Conservation (phyloP, 2,113 vertebrate species). For the Phaetusa simplex region DNA sequence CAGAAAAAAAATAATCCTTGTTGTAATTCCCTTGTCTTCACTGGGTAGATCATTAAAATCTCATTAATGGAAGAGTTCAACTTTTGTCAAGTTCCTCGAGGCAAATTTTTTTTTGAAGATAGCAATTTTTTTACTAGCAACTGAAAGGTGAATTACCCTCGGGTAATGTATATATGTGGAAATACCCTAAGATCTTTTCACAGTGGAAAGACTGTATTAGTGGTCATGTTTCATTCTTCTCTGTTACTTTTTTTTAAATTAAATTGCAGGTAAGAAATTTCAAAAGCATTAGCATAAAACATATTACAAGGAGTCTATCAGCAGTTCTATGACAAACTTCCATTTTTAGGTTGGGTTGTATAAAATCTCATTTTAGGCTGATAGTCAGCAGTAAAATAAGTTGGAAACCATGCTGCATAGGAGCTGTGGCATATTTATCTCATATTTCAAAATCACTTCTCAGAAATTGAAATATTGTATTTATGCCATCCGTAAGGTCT, state of each 20-base stretch:
- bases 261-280: background rate
- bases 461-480: constrained; percentile 17
- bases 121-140: constrained; percentile 45
- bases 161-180: background rate
- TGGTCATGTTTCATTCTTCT: constrained; percentile 37
- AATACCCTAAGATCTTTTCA: background rate
- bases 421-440: constrained; percentile 15
- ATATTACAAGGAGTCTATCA: background rate
- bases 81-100: constrained; percentile 56
- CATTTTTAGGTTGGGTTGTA: constrained; percentile 22
- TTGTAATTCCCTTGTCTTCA: constrained; percentile 6
- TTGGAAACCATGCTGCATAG: background rate
- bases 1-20: background rate
- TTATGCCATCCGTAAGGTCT: background rate
- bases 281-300: background rate
- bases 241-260: background rate
- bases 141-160: constrained; percentile 43
- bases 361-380: constrained; percentile 55
- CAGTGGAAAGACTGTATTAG: background rate
- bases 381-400: constrained; percentile 39
- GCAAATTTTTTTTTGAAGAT: constrained; percentile 54
- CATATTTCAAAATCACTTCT: constrained; percentile 14
- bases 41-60: constrained; percentile 71
- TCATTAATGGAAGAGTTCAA: constrained; percentile 65
- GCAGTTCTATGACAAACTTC: background rate